These are phyloP conservation scores for Phoxinus dragarum DNA, from an alignment of 2,797 vertebrate species.

Conservation along the genomic window DNA sequence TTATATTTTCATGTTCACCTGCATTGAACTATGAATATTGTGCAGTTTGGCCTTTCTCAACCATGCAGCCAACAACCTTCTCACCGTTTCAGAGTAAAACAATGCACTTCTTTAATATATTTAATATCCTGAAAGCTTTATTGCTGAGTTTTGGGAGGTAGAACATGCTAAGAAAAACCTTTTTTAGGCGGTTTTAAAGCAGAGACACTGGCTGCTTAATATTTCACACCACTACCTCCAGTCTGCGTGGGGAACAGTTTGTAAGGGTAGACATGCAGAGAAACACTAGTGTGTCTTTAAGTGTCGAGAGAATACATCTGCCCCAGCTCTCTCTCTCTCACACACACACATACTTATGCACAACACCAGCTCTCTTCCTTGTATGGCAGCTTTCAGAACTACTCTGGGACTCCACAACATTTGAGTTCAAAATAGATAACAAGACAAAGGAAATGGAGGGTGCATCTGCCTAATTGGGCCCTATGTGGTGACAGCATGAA, in stretches of 20 bases:
- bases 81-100: conserved; percentile 62
- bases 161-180: conserved; percentile 67
- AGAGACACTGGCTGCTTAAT: conserved; percentile 78
- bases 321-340: conserved; percentile 39
- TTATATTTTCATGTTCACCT: background rate
- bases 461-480: conserved; percentile 81
- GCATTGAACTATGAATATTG: background rate
- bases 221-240: conserved; percentile 81
- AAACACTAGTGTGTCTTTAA: conserved; percentile 55
- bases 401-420: conserved; percentile 77
- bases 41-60: conserved; percentile 21
- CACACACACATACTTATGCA: background rate
- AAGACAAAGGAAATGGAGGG: conserved; percentile 75
- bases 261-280: conserved; percentile 45
- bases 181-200: conserved; percentile 77
- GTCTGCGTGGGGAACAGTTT: conserved; percentile 74
- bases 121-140: conserved; percentile 66
- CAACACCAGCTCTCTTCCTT: conserved; percentile 55
- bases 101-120: conserved; percentile 74
- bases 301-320: conserved; percentile 55
- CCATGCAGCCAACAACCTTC: conserved; percentile 58
- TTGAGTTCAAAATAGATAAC: conserved; percentile 82
- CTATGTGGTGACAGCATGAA: conserved; percentile 74
- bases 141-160: conserved; percentile 71
- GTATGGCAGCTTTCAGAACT: conserved; percentile 75